These are phyloP conservation scores for Chloebia gouldiae DNA, from an alignment of 2,113 vertebrate genomes.

Conservation along the genomic window DNA sequence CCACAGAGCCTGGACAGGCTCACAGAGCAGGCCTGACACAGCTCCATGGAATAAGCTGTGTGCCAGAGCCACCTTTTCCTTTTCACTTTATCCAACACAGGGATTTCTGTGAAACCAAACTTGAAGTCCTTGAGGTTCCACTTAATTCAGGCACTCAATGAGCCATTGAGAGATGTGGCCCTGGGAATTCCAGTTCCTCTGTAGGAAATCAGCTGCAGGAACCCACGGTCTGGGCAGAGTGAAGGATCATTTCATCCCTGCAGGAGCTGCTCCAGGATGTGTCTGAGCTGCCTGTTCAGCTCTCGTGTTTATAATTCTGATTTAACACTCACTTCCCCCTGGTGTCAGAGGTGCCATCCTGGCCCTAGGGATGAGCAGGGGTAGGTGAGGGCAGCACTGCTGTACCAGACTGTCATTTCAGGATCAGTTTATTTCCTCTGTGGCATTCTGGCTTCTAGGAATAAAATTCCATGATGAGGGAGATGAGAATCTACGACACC, in stretches of 20 bases:
- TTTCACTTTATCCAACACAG: neutral
- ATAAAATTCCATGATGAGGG: neutral
- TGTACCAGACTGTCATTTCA: neutral
- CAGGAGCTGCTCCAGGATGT: neutral
- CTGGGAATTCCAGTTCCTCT: neutral
- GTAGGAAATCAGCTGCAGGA: neutral
- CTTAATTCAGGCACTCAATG: neutral
- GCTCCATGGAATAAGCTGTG: fast-evolving
- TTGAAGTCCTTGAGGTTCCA: neutral
- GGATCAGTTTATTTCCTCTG: neutral
- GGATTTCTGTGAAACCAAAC: neutral
- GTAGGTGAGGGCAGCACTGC: neutral
- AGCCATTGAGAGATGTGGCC: neutral
- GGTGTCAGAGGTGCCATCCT: neutral
- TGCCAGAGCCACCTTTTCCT: neutral
- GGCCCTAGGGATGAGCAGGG: neutral
- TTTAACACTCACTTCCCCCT: neutral
- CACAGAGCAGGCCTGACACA: neutral
- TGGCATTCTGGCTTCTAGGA: neutral
- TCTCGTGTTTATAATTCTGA: neutral
- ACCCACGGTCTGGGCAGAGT: fast-evolving
- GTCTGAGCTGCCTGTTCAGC: neutral
- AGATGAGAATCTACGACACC: fast-evolving
- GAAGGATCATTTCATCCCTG: neutral
- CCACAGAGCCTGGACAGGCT: neutral